Conservation (phyloP, 2,888 invertebrate species). For the Cepaea hortensis region DNA sequence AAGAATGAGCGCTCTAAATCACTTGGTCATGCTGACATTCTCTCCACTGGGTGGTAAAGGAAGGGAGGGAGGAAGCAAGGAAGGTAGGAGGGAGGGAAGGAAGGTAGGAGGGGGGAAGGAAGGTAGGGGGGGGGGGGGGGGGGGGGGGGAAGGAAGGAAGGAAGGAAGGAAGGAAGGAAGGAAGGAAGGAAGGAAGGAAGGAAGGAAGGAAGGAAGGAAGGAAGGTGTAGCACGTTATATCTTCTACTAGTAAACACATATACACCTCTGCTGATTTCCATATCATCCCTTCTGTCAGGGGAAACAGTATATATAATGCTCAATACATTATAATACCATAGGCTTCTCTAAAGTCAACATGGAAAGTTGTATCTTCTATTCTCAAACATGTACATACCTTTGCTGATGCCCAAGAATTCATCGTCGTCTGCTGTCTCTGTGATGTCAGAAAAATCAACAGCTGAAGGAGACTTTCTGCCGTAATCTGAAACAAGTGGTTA, state of each 20-base stretch:
- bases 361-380: no score
- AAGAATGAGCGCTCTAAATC: no score
- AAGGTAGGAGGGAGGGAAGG: not conserved
- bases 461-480: slow-evolving; percentile 78
- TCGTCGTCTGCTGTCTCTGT: slow-evolving; percentile 91
- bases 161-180: not conserved
- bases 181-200: not conserved
- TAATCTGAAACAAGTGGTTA: slow-evolving; percentile 57
- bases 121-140: no score
- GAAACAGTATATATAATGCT: no score
- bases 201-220: no score
- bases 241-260: not conserved
- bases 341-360: no score
- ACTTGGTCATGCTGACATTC: no score
- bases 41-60: not conserved
- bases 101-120: not conserved
- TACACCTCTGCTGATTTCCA: not conserved
- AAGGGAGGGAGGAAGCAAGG: not conserved
- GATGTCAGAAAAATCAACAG: slow-evolving; percentile 95
- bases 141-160: no score
- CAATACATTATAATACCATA: no score
- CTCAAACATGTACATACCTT: not conserved
- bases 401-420: slow-evolving; percentile 70
- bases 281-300: no score
- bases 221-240: not conserved